phyloP scores from a whole-genome alignment of 2,113 vertebrate genomes.

The Sialia sialis region DNA sequence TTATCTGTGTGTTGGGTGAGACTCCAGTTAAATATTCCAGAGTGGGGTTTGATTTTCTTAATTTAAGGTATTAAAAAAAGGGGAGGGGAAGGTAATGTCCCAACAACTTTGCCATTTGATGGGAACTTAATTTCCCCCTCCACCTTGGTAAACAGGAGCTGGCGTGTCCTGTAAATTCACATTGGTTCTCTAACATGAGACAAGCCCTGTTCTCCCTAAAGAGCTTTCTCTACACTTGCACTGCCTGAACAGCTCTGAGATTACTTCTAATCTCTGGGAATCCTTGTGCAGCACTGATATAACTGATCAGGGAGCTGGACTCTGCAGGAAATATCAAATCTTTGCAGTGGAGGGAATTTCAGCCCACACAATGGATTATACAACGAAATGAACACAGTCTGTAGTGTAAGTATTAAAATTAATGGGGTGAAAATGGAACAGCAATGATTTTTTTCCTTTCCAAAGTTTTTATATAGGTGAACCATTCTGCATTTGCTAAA shows the following conservation, averaged over 20 bases:
- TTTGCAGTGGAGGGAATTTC: background rate
- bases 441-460: background rate
- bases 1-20: background rate
- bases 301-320: background rate
- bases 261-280: background rate
- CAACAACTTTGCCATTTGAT: background rate
- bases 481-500: background rate
- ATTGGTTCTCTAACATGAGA: background rate
- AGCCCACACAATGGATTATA: rapidly evolving
- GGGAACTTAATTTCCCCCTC: background rate
- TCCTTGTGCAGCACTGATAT: background rate
- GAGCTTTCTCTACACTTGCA: background rate
- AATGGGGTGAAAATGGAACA: background rate
- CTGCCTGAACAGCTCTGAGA: background rate
- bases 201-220: background rate
- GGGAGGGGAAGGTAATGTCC: background rate
- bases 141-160: background rate
- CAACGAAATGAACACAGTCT: rapidly evolving
- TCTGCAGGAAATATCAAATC: background rate
- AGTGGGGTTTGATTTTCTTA: background rate
- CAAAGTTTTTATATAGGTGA: background rate
- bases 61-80: background rate
- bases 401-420: background rate
- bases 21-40: background rate
- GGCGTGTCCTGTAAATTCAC: background rate